Percentiles rank a stretch among this genome's conserved stretches.
phyloP scores from a whole-genome alignment of 2,113 vertebrate genomes.

The Guaruba guarouba region DNA sequence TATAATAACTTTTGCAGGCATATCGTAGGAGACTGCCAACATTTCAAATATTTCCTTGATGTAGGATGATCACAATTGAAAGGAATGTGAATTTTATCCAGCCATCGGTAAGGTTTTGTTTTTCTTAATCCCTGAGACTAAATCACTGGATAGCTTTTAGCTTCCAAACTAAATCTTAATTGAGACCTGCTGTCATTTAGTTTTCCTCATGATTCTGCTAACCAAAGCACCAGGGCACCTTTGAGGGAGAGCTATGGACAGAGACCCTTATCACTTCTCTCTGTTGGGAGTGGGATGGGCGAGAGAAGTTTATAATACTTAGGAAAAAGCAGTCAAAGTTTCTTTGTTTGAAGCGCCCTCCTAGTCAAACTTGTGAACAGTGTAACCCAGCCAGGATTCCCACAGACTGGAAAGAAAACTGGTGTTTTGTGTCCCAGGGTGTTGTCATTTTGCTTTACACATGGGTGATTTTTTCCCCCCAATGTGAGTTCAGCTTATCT shows the following conservation, averaged over 20 bases:
- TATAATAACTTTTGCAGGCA: conserved; percentile 73
- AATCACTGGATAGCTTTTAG: conserved; percentile 56
- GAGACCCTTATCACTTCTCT: neutral
- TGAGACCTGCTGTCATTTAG: conserved; percentile 36
- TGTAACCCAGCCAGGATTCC: neutral
- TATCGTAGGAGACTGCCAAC: conserved; percentile 30
- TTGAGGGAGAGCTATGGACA: neutral
- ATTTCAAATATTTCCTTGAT: conserved; percentile 74
- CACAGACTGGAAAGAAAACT: neutral
- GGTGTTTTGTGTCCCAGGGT: neutral
- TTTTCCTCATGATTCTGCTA: neutral
- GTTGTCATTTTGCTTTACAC: neutral
- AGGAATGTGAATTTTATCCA: conserved; percentile 74
- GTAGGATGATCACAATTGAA: conserved; percentile 71
- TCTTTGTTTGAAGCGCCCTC: neutral
- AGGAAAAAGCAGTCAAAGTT: neutral
- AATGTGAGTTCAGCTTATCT: rapidly evolving
- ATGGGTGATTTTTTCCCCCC: rapidly evolving
- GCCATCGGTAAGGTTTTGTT: conserved; percentile 54
- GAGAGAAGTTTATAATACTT: neutral
- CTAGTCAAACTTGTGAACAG: neutral
- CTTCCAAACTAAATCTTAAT: conserved; percentile 64
- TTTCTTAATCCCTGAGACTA: conserved; percentile 69
- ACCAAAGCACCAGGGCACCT: neutral
- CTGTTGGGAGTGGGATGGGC: neutral